Evolutionary conservation across 2,113 vertebrate genomes (phyloP).

Genomic region (Coptodon rendalli): DNA sequence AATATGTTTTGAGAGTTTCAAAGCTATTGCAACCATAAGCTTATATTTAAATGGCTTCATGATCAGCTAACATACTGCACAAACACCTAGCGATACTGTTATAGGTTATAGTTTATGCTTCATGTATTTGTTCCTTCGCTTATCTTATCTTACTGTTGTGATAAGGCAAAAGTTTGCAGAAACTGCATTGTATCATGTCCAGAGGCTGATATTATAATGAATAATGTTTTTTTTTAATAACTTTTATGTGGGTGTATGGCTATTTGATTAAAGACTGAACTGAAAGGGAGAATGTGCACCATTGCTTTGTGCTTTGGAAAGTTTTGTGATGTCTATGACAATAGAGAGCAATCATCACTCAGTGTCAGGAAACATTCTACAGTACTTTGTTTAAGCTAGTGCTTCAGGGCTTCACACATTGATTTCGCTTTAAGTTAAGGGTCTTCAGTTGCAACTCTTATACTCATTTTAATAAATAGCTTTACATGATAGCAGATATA

Average conservation of each 20-base stretch:
- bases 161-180: neutral
- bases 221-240: neutral
- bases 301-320: neutral
- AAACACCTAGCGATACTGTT: neutral
- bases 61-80: neutral
- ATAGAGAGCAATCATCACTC: neutral
- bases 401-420: neutral
- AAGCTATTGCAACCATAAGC: neutral
- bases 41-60: neutral
- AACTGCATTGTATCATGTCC: fast-evolving
- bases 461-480: neutral
- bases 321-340: neutral
- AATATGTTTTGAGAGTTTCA: neutral
- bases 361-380: neutral
- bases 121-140: neutral
- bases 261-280: neutral
- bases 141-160: fast-evolving
- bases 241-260: neutral
- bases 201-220: neutral
- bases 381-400: neutral
- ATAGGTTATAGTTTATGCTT: neutral
- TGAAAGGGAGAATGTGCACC: neutral
- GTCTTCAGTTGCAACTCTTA: neutral
- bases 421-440: neutral
- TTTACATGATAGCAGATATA: neutral